phyloP scores from a whole-genome alignment of 2,113 vertebrate species.

The Centropus unirufus region DNA sequence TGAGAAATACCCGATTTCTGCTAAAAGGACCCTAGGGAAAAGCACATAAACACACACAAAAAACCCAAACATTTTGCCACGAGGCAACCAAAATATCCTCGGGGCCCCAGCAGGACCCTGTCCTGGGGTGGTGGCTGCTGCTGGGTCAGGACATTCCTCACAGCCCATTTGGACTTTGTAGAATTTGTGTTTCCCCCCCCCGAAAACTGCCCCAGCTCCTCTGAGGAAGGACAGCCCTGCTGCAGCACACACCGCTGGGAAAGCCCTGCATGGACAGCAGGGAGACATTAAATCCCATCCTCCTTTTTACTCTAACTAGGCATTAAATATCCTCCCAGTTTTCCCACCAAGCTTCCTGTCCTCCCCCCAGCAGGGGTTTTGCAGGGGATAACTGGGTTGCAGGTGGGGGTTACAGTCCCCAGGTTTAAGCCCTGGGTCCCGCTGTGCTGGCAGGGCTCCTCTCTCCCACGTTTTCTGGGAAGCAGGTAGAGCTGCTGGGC shows the following conservation, averaged over 20 bases:
- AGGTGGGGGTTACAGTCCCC: too few relatives aligned
- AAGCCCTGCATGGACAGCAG: not conserved
- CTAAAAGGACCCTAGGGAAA: not conserved
- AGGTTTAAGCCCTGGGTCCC: too few relatives aligned
- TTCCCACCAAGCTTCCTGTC: accelerated
- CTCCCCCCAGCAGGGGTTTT: not conserved
- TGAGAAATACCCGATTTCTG: not conserved
- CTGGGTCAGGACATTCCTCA: not conserved
- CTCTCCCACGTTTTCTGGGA: accelerated
- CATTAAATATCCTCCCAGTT: not conserved
- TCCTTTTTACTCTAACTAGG: not conserved
- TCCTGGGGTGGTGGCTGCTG: accelerated
- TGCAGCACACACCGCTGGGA: not conserved
- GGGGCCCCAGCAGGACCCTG: accelerated
- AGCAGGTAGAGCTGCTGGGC: not conserved
- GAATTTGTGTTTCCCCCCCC: not conserved
- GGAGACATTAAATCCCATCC: not conserved
- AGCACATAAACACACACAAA: not conserved
- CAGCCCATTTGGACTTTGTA: not conserved
- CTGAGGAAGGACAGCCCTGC: not conserved
- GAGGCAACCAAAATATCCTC: not conserved
- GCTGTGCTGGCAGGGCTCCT: accelerated
- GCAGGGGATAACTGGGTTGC: not conserved
- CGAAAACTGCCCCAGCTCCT: not conserved
- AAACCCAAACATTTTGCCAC: not conserved